A percentile compares a stretch with the other conserved stretches of the same genome.
phyloP scores from a whole-genome alignment of 2,888 invertebrate genomes.

The Rhogogaster chlorosoma region DNA sequence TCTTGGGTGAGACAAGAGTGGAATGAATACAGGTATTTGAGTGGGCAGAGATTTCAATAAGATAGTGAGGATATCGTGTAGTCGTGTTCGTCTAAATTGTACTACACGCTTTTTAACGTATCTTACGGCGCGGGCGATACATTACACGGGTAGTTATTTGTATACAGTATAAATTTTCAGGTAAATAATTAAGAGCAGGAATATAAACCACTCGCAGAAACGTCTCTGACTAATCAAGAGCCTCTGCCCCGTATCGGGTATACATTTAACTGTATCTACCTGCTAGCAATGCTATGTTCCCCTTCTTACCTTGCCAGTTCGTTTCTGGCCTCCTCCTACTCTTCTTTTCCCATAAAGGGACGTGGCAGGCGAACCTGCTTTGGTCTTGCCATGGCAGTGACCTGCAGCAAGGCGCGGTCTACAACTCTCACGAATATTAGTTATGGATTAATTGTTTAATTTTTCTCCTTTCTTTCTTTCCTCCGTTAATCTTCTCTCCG shows the following conservation, averaged over 20 bases:
- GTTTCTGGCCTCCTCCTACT: not conserved
- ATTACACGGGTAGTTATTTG: not conserved
- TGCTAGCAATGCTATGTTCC: constrained; percentile 38
- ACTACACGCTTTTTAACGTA: not conserved
- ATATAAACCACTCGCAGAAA: not conserved
- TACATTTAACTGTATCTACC: constrained; percentile 45
- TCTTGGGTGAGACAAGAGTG: not conserved
- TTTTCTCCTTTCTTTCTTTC: not conserved
- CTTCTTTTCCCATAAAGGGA: constrained; percentile 68
- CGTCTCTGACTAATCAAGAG: constrained; percentile 9
- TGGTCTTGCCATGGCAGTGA: constrained; percentile 69
- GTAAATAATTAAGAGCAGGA: constrained; percentile 58
- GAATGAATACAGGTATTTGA: not conserved
- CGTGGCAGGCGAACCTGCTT: constrained; percentile 64
- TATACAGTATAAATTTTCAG: constrained; percentile 52
- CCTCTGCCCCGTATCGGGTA: constrained; percentile 12
- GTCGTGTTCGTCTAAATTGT: not conserved
- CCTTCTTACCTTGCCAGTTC: constrained; percentile 60
- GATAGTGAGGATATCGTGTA: not conserved
- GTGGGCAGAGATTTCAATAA: not conserved
- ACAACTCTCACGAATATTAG: not conserved
- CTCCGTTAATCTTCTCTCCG: not conserved
- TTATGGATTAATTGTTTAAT: not conserved
- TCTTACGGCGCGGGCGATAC: constrained; percentile 59
- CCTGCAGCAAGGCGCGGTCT: constrained; percentile 57